These are phyloP conservation scores for Periophthalmus modestus DNA, from an alignment of 2,113 vertebrate genomes.

Conservation along the genomic window DNA sequence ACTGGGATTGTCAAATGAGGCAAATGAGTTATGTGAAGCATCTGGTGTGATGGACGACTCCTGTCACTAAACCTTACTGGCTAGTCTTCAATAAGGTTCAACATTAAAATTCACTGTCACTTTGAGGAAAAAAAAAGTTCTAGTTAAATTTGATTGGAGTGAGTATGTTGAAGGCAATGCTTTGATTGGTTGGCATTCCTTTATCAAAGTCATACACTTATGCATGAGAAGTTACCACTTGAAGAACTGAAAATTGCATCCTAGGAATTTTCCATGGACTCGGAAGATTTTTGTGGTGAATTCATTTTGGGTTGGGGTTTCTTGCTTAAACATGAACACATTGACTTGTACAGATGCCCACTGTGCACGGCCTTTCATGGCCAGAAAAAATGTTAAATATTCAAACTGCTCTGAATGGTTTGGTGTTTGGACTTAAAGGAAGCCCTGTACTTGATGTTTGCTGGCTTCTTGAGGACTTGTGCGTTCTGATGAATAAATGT, in stretches of 20 bases:
- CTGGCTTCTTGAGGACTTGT: constrained; percentile 29
- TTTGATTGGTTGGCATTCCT: background rate
- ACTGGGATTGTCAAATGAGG: background rate
- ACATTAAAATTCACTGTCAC: background rate
- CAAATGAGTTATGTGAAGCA: constrained; percentile 28
- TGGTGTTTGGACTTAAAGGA: constrained; percentile 61
- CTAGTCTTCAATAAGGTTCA: background rate
- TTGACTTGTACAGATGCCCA: constrained; percentile 45
- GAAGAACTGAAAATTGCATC: constrained; percentile 1
- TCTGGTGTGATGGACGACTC: constrained; percentile 66
- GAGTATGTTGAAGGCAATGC: background rate
- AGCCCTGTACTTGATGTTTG: constrained; percentile 71
- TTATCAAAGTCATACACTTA: background rate
- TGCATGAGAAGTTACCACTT: background rate
- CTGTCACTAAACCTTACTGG: background rate
- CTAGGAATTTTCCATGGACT: background rate
- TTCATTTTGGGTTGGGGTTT: constrained; percentile 34
- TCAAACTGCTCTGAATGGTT: background rate
- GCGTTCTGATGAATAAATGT: constrained; percentile 53
- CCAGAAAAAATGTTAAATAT: constrained; percentile 7
- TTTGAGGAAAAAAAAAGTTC: background rate
- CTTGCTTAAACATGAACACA: constrained; percentile 58
- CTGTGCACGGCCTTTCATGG: constrained; percentile 51
- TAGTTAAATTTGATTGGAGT: background rate
- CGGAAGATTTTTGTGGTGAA: constrained; percentile 33